Conservation (phyloP, 2,888 invertebrate genomes). For the Clitarchus hookeri region DNA sequence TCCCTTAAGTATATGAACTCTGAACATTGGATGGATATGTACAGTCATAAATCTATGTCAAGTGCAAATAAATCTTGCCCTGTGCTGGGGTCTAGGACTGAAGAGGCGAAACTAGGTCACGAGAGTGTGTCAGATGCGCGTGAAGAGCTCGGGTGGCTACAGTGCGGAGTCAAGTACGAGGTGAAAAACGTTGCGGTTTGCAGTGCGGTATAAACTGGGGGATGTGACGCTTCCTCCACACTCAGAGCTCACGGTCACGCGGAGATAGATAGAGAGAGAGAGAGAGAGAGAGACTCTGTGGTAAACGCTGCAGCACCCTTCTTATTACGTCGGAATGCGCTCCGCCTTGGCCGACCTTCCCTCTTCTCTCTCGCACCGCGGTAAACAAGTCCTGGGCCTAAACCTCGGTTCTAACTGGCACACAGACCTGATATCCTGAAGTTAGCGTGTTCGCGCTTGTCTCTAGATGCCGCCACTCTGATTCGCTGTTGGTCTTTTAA, state of each 20-base stretch:
- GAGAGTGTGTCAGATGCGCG: not conserved
- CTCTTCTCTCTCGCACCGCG: not conserved
- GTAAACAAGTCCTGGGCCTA: not conserved
- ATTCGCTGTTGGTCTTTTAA: no score
- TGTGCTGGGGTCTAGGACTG: not conserved
- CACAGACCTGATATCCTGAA: not conserved
- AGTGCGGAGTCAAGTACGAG: not conserved
- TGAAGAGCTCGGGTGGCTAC: not conserved
- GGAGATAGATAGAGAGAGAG: not conserved
- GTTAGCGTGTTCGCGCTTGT: not conserved
- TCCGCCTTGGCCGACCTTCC: not conserved
- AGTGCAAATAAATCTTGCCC: not conserved
- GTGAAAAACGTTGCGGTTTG: not conserved
- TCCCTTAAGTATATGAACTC: no score
- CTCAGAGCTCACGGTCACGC: not conserved
- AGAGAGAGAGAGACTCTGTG: not conserved
- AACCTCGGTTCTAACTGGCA: not conserved
- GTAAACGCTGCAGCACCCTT: not conserved
- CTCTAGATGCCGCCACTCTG: no score
- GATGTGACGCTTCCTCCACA: not conserved
- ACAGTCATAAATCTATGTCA: no score
- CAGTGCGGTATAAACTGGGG: not conserved
- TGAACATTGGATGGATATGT: no score
- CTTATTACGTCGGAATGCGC: not conserved
- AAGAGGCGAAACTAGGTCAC: not conserved